phyloP scores from a whole-genome alignment of 2,888 invertebrate genomes.

The Ptilodon capucinus region DNA sequence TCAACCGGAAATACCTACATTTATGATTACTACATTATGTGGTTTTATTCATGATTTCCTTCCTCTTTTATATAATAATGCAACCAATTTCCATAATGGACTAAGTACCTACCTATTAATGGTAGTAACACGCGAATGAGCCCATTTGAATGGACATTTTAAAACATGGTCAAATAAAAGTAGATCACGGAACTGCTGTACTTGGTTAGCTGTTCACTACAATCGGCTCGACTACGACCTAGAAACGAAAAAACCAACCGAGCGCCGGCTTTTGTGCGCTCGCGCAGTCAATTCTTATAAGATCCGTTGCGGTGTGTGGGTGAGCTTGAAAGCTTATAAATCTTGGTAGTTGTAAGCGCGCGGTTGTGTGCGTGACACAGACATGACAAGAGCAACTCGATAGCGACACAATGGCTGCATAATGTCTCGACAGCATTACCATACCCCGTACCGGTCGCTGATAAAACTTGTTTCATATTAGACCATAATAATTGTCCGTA shows the following conservation, averaged over 20 bases:
- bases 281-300: constrained; percentile 43
- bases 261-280: constrained; percentile 43
- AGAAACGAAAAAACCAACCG: constrained; percentile 67
- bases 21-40: too few species aligned
- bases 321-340: constrained; percentile 73
- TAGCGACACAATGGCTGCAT: constrained; percentile 66
- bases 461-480: constrained; percentile 32
- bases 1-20: too few species aligned
- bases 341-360: constrained; percentile 45
- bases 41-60: too few species aligned
- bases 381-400: constrained; percentile 52
- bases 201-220: constrained; percentile 40
- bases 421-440: constrained; percentile 59
- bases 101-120: not conserved
- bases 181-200: constrained; percentile 64
- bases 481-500: not conserved
- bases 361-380: constrained; percentile 49
- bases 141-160: constrained; percentile 18
- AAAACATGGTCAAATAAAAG: constrained; percentile 43
- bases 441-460: constrained; percentile 38
- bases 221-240: constrained; percentile 55
- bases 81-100: not conserved
- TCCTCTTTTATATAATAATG: not conserved
- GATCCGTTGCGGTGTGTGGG: constrained; percentile 47
- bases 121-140: constrained; percentile 10